Evolutionary conservation across 2,888 invertebrate species (phyloP).

Genomic region (Amphipyra berbera): DNA sequence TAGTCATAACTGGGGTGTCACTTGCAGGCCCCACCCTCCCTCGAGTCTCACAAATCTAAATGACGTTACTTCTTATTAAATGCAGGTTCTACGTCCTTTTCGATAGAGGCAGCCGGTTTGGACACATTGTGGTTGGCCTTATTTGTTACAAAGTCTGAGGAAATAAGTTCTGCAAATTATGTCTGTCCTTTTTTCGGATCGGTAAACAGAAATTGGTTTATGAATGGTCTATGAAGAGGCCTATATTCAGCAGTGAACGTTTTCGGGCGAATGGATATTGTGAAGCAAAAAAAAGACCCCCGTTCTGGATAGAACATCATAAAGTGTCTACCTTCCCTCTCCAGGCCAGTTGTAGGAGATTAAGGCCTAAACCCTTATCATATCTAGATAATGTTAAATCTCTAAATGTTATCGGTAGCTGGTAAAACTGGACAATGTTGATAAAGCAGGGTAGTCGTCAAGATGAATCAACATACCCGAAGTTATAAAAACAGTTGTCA

Average conservation of each 20-base stretch:
- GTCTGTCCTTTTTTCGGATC: conserved; percentile 5
- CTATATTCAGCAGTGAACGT: background rate
- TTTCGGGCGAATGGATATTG: no score
- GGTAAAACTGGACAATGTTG: no score
- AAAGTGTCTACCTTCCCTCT: no score
- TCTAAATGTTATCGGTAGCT: no score
- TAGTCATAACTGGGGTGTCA: conserved; percentile 2
- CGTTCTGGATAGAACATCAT: no score
- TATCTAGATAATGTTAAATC: no score
- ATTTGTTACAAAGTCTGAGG: conserved; percentile 3
- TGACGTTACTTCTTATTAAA: conserved; percentile 34
- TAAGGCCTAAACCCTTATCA: no score
- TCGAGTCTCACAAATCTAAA: conserved; percentile 24
- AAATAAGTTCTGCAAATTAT: background rate
- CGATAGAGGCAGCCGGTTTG: conserved; percentile 4
- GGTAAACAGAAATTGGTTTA: background rate
- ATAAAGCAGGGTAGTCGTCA: no score
- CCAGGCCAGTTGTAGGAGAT: no score
- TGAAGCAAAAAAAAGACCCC: no score
- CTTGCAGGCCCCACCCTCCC: conserved; percentile 1
- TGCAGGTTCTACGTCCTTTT: conserved; percentile 11
- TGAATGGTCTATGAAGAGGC: background rate
- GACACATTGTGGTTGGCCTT: conserved; percentile 15
- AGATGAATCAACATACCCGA: no score
- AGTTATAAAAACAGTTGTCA: no score